phyloP scores from a whole-genome alignment of 2,888 invertebrate species.

The Gymnoscelis rufifasciata region DNA sequence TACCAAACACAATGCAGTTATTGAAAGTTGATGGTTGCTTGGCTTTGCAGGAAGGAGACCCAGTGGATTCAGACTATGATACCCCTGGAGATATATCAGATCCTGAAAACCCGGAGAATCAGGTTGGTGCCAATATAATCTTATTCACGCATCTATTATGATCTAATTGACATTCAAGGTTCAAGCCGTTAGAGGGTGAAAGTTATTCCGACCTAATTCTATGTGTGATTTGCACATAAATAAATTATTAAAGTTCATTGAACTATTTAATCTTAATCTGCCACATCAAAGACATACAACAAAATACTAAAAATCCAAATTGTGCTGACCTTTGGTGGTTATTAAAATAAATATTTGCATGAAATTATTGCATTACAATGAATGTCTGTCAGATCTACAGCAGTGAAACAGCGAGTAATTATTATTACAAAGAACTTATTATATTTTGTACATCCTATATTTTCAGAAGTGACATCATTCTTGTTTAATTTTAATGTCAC shows the following conservation, averaged over 20 bases:
- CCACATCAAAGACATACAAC: no score
- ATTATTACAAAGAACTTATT: no score
- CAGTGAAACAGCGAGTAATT: no score
- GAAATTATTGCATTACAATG: no score
- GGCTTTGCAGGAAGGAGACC: slow-evolving; percentile 68
- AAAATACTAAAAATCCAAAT: no score
- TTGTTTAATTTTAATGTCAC: no score
- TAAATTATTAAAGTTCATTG: not conserved
- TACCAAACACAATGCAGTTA: slow-evolving; percentile 53
- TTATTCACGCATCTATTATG: not conserved
- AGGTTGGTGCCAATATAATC: slow-evolving; percentile 61
- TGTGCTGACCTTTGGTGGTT: no score
- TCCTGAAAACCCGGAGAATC: slow-evolving; percentile 85
- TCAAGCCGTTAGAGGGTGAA: not conserved
- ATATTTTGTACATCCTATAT: no score
- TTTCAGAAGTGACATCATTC: no score
- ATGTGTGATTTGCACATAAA: not conserved
- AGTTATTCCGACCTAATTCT: not conserved
- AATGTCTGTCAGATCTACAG: no score
- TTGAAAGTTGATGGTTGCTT: slow-evolving; percentile 65
- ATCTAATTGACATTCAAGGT: not conserved
- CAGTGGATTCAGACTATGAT: slow-evolving; percentile 70
- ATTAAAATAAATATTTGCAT: no score
- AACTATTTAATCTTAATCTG: no score
- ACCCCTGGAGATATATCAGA: slow-evolving; percentile 74